phyloP scores from a whole-genome alignment of 1,140 invertebrate species.

The Halictus rubicundus region DNA sequence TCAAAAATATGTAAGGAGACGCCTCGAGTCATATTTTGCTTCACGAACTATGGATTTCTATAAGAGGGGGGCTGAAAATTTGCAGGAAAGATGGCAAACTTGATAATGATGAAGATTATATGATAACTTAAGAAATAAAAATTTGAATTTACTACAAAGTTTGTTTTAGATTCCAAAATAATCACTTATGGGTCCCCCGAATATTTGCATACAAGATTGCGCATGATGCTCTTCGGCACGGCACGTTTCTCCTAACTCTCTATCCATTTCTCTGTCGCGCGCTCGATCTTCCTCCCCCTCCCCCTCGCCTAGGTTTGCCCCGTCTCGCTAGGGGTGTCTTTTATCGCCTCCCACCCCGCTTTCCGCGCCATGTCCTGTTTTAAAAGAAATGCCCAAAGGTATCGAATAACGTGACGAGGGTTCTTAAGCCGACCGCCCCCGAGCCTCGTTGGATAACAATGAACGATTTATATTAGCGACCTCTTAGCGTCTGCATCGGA shows the following conservation, averaged over 20 bases:
- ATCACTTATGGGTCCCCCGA: too few relatives aligned
- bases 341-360: neutral
- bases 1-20: too few relatives aligned
- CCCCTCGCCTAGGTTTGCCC: neutral
- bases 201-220: slow-evolving; percentile 77
- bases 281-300: neutral
- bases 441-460: neutral
- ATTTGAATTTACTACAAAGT: too few relatives aligned
- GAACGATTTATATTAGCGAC: slow-evolving; percentile 27
- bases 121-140: too few relatives aligned
- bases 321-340: neutral
- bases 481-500: slow-evolving; percentile 1
- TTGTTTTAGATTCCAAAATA: too few relatives aligned
- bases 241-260: slow-evolving; percentile 60
- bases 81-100: too few relatives aligned
- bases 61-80: too few relatives aligned
- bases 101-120: too few relatives aligned
- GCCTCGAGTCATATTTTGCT: too few relatives aligned
- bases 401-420: slow-evolving; percentile 72
- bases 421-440: slow-evolving; percentile 52
- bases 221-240: slow-evolving; percentile 67
- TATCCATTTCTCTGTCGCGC: slow-evolving; percentile 8
- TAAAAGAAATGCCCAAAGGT: slow-evolving; percentile 65
- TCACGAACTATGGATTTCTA: too few relatives aligned
- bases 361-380: slow-evolving; percentile 26